These are phyloP conservation scores for Pandemis heparana DNA, from an alignment of 2,888 invertebrate species.

Conservation along the genomic window DNA sequence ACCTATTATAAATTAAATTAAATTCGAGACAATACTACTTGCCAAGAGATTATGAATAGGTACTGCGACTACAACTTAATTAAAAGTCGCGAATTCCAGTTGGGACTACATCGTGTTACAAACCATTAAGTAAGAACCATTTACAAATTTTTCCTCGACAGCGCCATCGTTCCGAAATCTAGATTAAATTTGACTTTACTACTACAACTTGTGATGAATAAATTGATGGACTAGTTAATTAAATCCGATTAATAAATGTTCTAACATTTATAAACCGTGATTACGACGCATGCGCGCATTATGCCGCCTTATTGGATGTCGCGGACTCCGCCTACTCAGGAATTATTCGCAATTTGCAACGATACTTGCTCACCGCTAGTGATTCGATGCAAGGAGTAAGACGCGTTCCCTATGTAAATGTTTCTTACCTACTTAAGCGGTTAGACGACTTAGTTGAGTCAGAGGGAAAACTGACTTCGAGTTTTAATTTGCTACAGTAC, in stretches of 20 bases:
- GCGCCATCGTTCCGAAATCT: neutral
- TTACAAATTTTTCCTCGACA: neutral
- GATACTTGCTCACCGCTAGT: constrained; percentile 4
- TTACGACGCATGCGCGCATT: constrained; percentile 71
- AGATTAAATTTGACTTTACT: neutral
- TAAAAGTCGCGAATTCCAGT: too few relatives aligned
- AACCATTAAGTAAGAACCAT: too few relatives aligned
- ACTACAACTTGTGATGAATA: neutral
- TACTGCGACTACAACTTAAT: too few relatives aligned
- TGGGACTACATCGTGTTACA: too few relatives aligned
- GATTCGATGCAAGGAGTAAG: neutral
- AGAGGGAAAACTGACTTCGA: neutral
- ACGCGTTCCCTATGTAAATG: neutral
- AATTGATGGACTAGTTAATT: neutral
- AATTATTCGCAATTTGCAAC: constrained; percentile 63
- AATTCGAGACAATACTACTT: too few relatives aligned
- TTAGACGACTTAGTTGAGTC: neutral
- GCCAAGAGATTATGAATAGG: too few relatives aligned
- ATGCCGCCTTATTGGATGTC: constrained; percentile 70
- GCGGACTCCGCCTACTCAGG: constrained; percentile 72
- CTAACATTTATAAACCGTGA: constrained; percentile 8
- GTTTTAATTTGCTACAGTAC: neutral
- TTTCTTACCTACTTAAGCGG: neutral
- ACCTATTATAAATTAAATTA: too few relatives aligned
- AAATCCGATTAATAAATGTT: neutral